These are phyloP conservation scores for Noctua fimbriata DNA, from an alignment of 2,888 invertebrate genomes.

Conservation along the genomic window DNA sequence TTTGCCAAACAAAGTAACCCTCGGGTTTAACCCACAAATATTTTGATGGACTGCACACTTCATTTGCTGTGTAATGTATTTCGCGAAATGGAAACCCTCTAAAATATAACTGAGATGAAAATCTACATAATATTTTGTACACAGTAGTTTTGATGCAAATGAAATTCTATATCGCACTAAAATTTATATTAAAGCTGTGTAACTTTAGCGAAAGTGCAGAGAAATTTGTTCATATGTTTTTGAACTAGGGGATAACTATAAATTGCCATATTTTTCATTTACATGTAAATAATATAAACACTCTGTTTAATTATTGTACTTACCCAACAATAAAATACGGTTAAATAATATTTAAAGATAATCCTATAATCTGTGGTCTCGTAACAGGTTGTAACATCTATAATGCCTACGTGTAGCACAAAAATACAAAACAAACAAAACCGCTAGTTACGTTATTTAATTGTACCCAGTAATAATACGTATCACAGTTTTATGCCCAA, in stretches of 20 bases:
- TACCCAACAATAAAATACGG: background rate
- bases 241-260: background rate
- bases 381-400: background rate
- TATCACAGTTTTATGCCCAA: background rate
- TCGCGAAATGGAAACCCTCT: conserved; percentile 39
- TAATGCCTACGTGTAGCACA: background rate
- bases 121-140: conserved; percentile 25
- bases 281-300: background rate
- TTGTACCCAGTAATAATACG: background rate
- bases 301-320: background rate
- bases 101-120: conserved; percentile 27
- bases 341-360: background rate
- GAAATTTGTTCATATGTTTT: background rate
- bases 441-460: background rate
- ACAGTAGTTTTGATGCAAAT: conserved; percentile 31
- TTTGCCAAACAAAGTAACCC: conserved; percentile 51
- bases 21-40: conserved; percentile 50
- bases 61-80: conserved; percentile 49
- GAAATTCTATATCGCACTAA: conserved; percentile 18
- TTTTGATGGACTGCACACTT: conserved; percentile 51
- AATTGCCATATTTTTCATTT: background rate
- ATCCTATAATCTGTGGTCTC: background rate
- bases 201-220: background rate
- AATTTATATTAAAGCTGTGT: conserved; percentile 2
- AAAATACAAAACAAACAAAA: background rate